Percentiles rank a stretch among this genome's conserved stretches.
These are phyloP conservation scores for Papilio xuthus DNA, from an alignment of 1,140 invertebrate genomes.

Conservation along the genomic window DNA sequence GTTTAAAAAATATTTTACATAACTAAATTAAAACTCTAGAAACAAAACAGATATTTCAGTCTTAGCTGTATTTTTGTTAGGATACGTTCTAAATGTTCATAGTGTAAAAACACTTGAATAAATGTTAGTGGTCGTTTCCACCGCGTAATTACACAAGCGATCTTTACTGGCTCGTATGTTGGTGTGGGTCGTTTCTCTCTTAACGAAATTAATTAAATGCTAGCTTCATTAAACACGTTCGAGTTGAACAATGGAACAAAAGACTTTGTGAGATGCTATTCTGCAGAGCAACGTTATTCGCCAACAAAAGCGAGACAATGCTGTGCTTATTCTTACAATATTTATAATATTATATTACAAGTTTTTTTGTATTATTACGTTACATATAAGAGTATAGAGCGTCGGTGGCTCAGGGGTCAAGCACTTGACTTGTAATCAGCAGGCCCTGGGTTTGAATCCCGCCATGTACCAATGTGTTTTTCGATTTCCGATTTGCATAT, in stretches of 20 bases:
- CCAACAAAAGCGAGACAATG: slow-evolving; percentile 21
- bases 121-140: slow-evolving; percentile 11
- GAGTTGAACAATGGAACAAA: slow-evolving; percentile 29
- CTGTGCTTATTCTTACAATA: neutral
- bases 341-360: too few relatives aligned
- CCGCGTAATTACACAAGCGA: slow-evolving; percentile 1
- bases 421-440: too few relatives aligned
- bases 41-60: neutral
- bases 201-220: slow-evolving; percentile 31
- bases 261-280: slow-evolving; percentile 13
- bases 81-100: neutral
- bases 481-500: too few relatives aligned
- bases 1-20: too few relatives aligned
- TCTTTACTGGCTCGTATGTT: slow-evolving; percentile 17
- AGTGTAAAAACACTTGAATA: slow-evolving; percentile 13
- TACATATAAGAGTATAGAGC: too few relatives aligned
- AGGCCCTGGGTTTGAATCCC: too few relatives aligned
- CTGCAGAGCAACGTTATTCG: neutral
- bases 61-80: neutral
- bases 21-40: too few relatives aligned
- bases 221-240: slow-evolving; percentile 21
- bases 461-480: too few relatives aligned
- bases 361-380: too few relatives aligned
- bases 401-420: too few relatives aligned
- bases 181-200: neutral